These are phyloP conservation scores for Cataglyphis altisquamis DNA, from an alignment of 2,888 invertebrate species.

Conservation along the genomic window DNA sequence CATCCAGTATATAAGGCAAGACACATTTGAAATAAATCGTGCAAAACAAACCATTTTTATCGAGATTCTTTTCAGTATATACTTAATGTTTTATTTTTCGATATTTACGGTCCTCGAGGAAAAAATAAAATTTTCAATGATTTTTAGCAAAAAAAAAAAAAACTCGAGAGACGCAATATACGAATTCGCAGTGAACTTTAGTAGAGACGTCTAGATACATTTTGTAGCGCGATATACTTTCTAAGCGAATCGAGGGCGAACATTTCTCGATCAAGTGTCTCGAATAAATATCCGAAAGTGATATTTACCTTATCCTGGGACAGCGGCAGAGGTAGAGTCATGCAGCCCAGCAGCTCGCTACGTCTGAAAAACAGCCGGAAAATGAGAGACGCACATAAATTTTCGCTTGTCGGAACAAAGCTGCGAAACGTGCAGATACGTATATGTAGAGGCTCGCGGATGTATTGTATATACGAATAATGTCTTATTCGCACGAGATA, in stretches of 20 bases:
- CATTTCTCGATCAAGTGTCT: constrained; percentile 23
- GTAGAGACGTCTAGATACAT: neutral
- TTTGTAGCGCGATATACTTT: neutral
- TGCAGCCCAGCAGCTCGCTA: constrained; percentile 97
- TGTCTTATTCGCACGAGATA: constrained; percentile 44
- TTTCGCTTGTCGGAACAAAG: constrained; percentile 27
- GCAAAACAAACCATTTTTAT: neutral
- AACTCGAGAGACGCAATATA: neutral
- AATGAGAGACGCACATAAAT: constrained; percentile 73
- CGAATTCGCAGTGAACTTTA: neutral
- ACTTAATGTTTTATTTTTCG: constrained; percentile 28
- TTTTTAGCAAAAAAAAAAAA: neutral
- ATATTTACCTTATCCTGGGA: constrained; percentile 91
- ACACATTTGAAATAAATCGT: constrained; percentile 34
- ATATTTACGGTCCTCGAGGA: neutral
- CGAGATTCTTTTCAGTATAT: constrained; percentile 6
- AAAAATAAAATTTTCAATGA: constrained; percentile 20
- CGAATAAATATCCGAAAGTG: constrained; percentile 64
- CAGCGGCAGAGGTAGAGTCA: constrained; percentile 95
- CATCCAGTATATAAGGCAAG: neutral
- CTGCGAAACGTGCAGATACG: neutral
- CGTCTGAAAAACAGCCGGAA: constrained; percentile 91
- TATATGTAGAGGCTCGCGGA: neutral
- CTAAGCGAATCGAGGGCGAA: constrained; percentile 11
- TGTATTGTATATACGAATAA: neutral